Evolutionary conservation across 2,888 invertebrate genomes (phyloP), one percentile per base, ranked within the genome.

Genomic region (Lasius fuliginosus): DNA sequence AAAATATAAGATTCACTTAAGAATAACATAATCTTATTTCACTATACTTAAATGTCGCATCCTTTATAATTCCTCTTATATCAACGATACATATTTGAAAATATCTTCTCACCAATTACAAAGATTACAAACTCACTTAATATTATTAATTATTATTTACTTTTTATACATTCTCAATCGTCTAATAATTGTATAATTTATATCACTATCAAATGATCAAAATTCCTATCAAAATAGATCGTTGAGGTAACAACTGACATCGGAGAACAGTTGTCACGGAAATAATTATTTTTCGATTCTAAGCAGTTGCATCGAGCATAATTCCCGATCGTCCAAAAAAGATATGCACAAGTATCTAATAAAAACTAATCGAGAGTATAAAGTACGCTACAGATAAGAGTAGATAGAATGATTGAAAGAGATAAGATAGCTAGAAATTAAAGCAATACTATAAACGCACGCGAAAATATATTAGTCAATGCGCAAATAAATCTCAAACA

Each of bases 331-430:
- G 11, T 53, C 33, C 27, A 12, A 67, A 67, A n/a, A 40, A n/a
- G 36, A 23, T 76, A 36, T 49, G 18, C 27, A 76, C 27, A 76
- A 76, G 64, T 23, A 23, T 23, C 23, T 74, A 27, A 40, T 58
- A 15, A 79, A 71, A 58, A 73, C 30, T 71, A 46, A 58, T 46
- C 56, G 33, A 81, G 8, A 49, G 60, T 60, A 60, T 60, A 46
- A 71, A 46, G 60, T 81, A 73, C 58, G 27, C 15, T 33, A 0
- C 18, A 60, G 69, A 81, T 77, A 77, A 77, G 65, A 79, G 27
- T 60, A 81, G 46, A 73, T 74, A 46, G 30, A 58, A 5, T 18
- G 23, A 36, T 46, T 46, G 18, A 58, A 23, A 42, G 56, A 71
- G 56, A 58, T 36, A 58, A 71, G 42, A 67, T 56, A 56, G 12